Percentiles rank a stretch among this genome's conserved stretches.
phyloP scores from a whole-genome alignment of 2,888 invertebrate genomes.

The Ecliptopera silaceata region DNA sequence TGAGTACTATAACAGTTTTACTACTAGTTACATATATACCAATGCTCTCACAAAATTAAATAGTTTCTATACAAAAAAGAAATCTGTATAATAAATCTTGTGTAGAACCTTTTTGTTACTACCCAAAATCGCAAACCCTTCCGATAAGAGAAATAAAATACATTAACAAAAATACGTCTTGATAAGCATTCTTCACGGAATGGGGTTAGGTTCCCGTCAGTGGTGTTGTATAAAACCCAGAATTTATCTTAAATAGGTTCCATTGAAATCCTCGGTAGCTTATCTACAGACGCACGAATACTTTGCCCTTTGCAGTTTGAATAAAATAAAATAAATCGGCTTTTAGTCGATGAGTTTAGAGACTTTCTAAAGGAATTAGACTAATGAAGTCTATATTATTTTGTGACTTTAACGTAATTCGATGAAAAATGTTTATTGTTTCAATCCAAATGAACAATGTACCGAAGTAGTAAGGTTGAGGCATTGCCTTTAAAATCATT shows the following conservation, averaged over 20 bases:
- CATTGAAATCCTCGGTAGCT: not conserved
- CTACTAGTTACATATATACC: no score
- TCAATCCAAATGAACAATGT: no score
- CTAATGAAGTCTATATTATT: no score
- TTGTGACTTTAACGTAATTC: no score
- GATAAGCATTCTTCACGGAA: conserved; percentile 8
- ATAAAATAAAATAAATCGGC: conserved; percentile 10
- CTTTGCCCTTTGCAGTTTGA: conserved; percentile 13
- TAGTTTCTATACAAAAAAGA: not conserved
- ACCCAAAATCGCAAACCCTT: conserved; percentile 1
- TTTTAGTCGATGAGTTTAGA: not conserved
- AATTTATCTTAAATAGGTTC: conserved; percentile 19
- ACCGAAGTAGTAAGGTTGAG: no score
- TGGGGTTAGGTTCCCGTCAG: conserved; percentile 8
- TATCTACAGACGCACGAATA: conserved; percentile 4
- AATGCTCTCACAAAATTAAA: no score
- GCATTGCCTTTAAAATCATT: no score
- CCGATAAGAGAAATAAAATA: conserved; percentile 1
- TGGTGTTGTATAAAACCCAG: conserved; percentile 13
- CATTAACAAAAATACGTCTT: conserved; percentile 3
- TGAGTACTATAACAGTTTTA: no score
- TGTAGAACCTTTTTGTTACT: not conserved
- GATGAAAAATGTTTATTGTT: no score
- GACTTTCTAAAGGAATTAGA: not conserved
- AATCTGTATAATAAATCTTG: not conserved